Conservation (phyloP, 2,888 invertebrate genomes). For the Lasioglossum morio region DNA sequence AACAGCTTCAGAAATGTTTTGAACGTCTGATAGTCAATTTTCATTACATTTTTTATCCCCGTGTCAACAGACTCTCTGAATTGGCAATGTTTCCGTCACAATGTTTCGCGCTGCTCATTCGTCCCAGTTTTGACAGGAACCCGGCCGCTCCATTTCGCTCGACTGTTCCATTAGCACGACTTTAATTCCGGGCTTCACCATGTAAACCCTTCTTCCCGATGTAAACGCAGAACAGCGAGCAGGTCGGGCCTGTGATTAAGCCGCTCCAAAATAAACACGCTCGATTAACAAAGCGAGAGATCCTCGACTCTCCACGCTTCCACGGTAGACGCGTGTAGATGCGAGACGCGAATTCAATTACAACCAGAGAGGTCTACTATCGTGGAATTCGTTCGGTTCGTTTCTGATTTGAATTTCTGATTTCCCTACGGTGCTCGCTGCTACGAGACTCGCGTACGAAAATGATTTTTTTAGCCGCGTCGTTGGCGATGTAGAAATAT, state of each 20-base stretch:
- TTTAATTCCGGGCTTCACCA: not conserved
- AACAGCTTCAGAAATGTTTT: not conserved
- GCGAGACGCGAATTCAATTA: constrained; percentile 1
- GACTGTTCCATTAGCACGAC: not conserved
- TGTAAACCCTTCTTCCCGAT: not conserved
- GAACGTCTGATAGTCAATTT: not conserved
- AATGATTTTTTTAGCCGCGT: not conserved
- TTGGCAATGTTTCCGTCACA: not conserved
- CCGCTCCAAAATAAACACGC: not conserved
- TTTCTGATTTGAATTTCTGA: not conserved
- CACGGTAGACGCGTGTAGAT: not conserved
- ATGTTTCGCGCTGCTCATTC: not conserved
- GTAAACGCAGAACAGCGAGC: not conserved
- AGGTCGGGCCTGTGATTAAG: not conserved
- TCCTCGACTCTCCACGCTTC: not conserved
- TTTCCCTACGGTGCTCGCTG: not conserved
- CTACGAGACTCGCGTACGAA: not conserved
- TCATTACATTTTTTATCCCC: not conserved
- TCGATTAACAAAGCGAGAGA: not conserved
- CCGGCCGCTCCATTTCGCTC: not conserved
- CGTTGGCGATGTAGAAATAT: not conserved
- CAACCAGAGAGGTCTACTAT: not conserved
- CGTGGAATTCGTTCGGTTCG: not conserved
- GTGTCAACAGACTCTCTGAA: not conserved
- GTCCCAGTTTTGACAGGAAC: not conserved